Evolutionary conservation across 1,140 invertebrate species (phyloP), one percentile per base, ranked within the genome.

Genomic region (Platorchestia sp.): DNA sequence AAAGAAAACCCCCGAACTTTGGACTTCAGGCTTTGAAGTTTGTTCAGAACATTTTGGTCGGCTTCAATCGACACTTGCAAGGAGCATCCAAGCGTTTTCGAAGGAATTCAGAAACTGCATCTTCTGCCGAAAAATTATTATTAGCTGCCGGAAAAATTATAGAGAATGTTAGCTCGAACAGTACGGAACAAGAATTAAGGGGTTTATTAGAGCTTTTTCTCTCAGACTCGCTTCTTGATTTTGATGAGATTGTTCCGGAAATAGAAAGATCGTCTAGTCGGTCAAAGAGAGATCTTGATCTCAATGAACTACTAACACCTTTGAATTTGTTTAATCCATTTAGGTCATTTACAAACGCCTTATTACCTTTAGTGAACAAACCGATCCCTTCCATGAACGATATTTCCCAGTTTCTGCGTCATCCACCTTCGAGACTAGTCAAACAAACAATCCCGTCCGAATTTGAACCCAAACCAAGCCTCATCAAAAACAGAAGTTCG

Each of bases 321-420:
- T 93, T 93, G 14, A 93, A 93, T 44, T 44, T 93, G 5, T 93
- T 47, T 44, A 93, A 93, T 40, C 91, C 91, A 41, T 93, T 93
- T 44, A 45, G 91, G 40, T 93, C 91, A 6, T 42, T 93, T 6
- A 47, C 45, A 6, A 93, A 89, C 87, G 14, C 41, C 10, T 27
- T 89, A 5, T 16, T 10, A 14, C 87, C 87, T 89, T 27, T 89
- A 42, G n/a, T 89, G 41, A 89, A 89, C 87, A 89, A 89, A 89
- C 87, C 87, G n/a, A 14, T 42, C 0, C 87, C 87, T 10, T 89
- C 87, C 42, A 42, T 43, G 27, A 44, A 44, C n/a, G 87, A 89
- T 42, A 41, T 44, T 89, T 89, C 87, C 14, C 22, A 43, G 6
- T 89, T 89, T 27, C 41, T 42, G n/a, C 10, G n/a, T 27, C n/a